A percentile compares a stretch with the other conserved stretches of the same genome.
Conservation (phyloP, 2,888 invertebrate species). For the Lepidocyrtinus sp. region DNA sequence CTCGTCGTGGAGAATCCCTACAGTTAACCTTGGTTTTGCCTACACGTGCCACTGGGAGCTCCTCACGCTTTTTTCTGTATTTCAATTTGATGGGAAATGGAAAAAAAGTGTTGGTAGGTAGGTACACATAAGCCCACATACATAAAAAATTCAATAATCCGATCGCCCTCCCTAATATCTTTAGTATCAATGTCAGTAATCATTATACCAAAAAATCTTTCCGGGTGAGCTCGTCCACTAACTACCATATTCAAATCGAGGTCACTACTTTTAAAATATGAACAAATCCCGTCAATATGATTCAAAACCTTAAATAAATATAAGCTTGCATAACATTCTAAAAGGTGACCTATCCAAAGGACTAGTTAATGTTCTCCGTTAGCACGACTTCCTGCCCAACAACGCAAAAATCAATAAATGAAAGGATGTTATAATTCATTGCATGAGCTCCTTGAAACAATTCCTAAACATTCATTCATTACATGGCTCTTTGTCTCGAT, state of each 20-base stretch:
- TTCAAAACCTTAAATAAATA: no score
- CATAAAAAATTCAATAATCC: conserved; percentile 13
- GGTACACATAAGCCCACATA: background rate
- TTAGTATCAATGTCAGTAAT: conserved; percentile 1
- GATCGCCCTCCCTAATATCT: background rate
- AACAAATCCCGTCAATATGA: no score
- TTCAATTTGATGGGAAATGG: background rate
- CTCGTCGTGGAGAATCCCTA: conserved; percentile 34
- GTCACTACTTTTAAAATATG: background rate
- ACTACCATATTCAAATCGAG: background rate
- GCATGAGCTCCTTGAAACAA: no score
- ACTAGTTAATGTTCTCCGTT: no score
- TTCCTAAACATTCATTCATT: no score
- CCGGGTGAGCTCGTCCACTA: conserved; percentile 39
- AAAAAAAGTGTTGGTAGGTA: background rate
- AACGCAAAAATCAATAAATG: no score
- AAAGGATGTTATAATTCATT: no score
- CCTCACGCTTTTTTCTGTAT: background rate
- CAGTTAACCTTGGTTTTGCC: conserved; percentile 44
- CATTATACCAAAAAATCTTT: conserved; percentile 26
- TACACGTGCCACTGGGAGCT: conserved; percentile 50
- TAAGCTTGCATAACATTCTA: no score
- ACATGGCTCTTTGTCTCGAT: no score
- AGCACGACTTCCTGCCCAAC: no score
- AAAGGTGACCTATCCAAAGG: no score